Conservation (phyloP, 2,888 invertebrate genomes). For the Lasioglossum lativentre region DNA sequence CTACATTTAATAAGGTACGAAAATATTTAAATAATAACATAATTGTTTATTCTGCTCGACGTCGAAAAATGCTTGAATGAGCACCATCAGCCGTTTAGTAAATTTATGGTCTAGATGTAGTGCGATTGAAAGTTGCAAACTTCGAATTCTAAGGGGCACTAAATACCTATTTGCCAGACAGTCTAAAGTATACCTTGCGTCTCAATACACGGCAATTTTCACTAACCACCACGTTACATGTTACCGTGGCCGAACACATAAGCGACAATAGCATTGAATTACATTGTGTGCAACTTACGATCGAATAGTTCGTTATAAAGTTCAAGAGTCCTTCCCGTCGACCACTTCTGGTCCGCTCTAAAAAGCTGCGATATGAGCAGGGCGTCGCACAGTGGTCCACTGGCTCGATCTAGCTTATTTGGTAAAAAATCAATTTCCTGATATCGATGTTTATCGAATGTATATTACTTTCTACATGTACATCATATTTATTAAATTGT, state of each 20-base stretch:
- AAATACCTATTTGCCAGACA: neutral
- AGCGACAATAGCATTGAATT: neutral
- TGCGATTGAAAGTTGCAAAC: neutral
- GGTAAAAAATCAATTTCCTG: no score
- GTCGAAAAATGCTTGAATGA: neutral
- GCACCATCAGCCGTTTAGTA: neutral
- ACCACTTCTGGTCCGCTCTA: neutral
- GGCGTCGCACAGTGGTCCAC: neutral
- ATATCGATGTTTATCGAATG: no score
- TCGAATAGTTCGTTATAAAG: conserved; percentile 5
- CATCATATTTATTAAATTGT: no score
- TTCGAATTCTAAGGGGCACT: neutral
- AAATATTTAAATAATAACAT: no score
- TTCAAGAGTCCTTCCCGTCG: neutral
- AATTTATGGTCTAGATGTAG: neutral
- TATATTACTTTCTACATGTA: no score
- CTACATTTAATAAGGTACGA: no score
- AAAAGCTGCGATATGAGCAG: neutral
- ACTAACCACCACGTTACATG: neutral
- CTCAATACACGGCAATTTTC: neutral
- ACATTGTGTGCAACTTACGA: neutral
- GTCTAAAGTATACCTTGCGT: neutral
- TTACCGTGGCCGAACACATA: neutral
- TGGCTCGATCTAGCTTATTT: no score
- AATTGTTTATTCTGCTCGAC: neutral